These are phyloP conservation scores for Pogonomyrmex barbatus DNA, from an alignment of 1,140 invertebrate species.

Conservation along the genomic window DNA sequence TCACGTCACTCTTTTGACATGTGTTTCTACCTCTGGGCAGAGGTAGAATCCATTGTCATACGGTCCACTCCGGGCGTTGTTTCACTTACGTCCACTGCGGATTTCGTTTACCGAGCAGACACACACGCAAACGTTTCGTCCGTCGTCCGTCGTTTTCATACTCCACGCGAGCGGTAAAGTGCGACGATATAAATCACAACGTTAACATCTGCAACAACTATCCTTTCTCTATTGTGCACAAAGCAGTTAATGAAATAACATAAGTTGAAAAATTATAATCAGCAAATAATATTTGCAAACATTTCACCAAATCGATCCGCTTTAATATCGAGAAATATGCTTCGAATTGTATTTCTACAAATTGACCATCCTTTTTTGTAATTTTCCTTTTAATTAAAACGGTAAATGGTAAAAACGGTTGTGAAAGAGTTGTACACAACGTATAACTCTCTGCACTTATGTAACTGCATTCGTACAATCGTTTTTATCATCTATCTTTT, in stretches of 20 bases:
- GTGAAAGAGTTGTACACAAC: background rate
- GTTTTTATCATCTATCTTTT: constrained; percentile 29
- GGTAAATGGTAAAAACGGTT: constrained; percentile 5
- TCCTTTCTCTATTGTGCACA: background rate
- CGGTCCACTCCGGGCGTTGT: constrained; percentile 23
- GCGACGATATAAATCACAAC: constrained; percentile 44
- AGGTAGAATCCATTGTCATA: constrained; percentile 38
- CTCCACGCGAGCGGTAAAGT: background rate
- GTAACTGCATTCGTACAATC: background rate
- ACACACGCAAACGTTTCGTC: no score
- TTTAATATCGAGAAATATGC: background rate
- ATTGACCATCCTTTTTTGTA: background rate
- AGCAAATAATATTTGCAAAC: background rate
- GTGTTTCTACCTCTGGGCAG: constrained; percentile 20
- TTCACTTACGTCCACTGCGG: constrained; percentile 47
- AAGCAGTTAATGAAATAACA: background rate
- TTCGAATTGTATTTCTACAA: background rate
- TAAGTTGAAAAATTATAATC: background rate
- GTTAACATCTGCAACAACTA: constrained; percentile 32
- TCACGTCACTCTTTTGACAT: constrained; percentile 31
- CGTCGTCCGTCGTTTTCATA: background rate
- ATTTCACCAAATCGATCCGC: background rate
- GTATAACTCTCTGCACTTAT: background rate
- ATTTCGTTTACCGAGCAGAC: constrained; percentile 43
- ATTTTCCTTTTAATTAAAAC: background rate